Percentiles rank a stretch among this genome's conserved stretches.
phyloP scores from a whole-genome alignment of 2,797 vertebrate species.

The Hapalemur alaotrensis region DNA sequence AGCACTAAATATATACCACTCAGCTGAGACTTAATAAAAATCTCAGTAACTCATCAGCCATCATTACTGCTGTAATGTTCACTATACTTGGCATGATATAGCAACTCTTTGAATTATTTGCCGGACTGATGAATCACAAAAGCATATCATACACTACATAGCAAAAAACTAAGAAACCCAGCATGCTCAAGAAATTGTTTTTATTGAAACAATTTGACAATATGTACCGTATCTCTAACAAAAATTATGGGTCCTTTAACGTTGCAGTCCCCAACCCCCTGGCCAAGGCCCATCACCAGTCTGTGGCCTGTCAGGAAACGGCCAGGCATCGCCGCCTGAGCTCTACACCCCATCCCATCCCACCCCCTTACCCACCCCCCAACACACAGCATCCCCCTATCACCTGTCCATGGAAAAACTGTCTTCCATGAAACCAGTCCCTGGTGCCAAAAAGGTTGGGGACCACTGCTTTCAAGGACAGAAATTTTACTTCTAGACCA shows the following conservation, averaged over 20 bases:
- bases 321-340: no score
- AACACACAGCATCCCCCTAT: no score
- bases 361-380: no score
- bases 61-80: background rate
- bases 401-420: no score
- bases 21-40: background rate
- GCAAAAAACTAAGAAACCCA: background rate
- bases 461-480: background rate
- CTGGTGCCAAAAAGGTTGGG: no score
- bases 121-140: background rate
- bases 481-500: slow-evolving; percentile 5
- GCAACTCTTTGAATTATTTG: background rate
- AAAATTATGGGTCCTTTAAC: background rate
- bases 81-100: background rate
- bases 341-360: no score
- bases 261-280: no score
- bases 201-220: background rate
- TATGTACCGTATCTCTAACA: background rate
- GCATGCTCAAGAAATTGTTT: background rate
- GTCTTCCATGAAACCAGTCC: no score
- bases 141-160: background rate
- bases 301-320: no score
- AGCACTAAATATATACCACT: background rate
- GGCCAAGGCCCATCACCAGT: no score
- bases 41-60: background rate